Base-by-base conservation (phyloP, 2,888 invertebrate genomes). In the Endotricha flammealis region DNA sequence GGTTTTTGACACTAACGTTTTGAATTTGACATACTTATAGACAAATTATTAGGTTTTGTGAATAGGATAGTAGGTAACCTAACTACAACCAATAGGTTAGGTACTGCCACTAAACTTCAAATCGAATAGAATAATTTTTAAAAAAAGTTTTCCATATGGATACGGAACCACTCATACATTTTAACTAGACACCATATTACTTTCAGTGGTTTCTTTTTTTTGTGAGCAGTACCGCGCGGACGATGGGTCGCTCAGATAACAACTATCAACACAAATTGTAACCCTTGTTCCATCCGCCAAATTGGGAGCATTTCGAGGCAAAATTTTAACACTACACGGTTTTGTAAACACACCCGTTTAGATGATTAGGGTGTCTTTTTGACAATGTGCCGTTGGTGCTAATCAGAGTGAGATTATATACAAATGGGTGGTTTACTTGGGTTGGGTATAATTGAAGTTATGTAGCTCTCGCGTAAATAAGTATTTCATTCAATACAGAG, bases 201-300 rank as follows among this genome's bases (percentile, higher is more conserved):
- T 41, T 34, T 32, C 22, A 7, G 12, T 23, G 24, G 40, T 46
- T 37, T 45, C 35, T 34, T 38, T 53, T 57, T 72, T 76, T 64
- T 69, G 72, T 61, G 42, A 55, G 36, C 66, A 46, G 69, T 82
- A 79, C 77, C 42, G 42, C 50, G 48, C 57, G 53, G 50, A 58
- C 63, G 77, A 81, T 80, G 73, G 77, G 74, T 54, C 57, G 60
- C 58, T 57, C 46, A 74, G 82, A 83, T 83, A 85, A 74, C 66
- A 67, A 72, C 66, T 75, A 77, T 79, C 70, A 68, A 73, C 73
- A 72, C 77, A 80, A 80, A 83, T 81, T 81, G 77, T 77, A 71
- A 69, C 75, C 78, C 77, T 67, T 72, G 72, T 72, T 70, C 68
- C 74, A 78, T 79, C 66, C 75, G 59, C 64, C 62, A 79, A 83